phyloP scores from a whole-genome alignment of 2,797 vertebrate genomes.

The Enteromius thamalakanensis region DNA sequence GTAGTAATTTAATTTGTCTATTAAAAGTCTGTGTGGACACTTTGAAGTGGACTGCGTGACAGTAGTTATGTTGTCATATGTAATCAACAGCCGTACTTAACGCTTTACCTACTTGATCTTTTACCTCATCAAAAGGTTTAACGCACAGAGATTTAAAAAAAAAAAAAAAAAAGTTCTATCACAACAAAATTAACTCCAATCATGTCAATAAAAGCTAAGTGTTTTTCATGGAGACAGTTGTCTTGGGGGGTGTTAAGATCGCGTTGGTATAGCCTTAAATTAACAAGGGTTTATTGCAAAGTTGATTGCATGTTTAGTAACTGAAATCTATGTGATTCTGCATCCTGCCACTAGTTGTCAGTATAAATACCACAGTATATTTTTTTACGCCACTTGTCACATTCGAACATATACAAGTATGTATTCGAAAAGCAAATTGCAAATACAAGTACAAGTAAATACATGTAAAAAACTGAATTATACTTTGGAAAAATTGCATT shows the following conservation, averaged over 20 bases:
- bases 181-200: background rate
- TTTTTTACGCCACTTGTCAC: background rate
- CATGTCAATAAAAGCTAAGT: background rate
- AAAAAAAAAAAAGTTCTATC: background rate
- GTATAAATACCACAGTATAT: background rate
- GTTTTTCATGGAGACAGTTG: background rate
- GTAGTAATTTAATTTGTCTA: slow-evolving; percentile 6
- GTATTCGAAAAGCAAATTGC: background rate
- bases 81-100: background rate
- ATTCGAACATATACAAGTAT: background rate
- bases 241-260: background rate
- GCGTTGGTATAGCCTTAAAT: background rate
- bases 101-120: background rate
- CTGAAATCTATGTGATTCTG: background rate
- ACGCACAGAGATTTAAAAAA: background rate
- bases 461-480: background rate
- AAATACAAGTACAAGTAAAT: background rate
- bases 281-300: background rate
- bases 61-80: slow-evolving; percentile 6
- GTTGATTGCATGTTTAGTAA: background rate
- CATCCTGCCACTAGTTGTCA: background rate
- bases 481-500: background rate
- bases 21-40: slow-evolving; percentile 19
- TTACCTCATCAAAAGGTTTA: background rate
- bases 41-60: slow-evolving; percentile 40